phyloP scores from a whole-genome alignment of 2,888 invertebrate species.

The Lathronympha strigana region DNA sequence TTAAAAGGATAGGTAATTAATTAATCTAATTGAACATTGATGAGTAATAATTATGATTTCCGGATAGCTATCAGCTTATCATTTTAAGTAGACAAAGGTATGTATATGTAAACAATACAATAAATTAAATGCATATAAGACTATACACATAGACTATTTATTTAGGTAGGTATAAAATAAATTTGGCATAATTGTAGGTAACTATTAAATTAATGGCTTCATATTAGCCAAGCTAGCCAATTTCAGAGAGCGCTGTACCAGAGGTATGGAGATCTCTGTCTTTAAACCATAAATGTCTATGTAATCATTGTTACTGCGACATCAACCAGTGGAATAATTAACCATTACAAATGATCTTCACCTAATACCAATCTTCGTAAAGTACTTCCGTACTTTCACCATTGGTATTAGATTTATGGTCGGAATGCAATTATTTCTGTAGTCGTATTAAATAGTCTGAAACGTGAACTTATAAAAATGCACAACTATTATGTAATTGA shows the following conservation, averaged over 20 bases:
- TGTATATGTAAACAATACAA: background rate
- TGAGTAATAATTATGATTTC: background rate
- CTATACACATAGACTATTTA: no score
- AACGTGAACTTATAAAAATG: constrained; percentile 19
- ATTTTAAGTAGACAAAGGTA: background rate
- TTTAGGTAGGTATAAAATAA: no score
- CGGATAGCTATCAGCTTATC: constrained; percentile 2
- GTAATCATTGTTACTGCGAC: background rate
- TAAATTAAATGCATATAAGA: no score
- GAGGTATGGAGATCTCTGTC: background rate
- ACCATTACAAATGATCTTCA: constrained; percentile 12
- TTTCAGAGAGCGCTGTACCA: background rate
- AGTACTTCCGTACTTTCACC: constrained; percentile 29
- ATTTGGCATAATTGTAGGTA: no score
- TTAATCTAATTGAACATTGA: background rate
- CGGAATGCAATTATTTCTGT: constrained; percentile 12
- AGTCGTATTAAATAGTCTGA: constrained; percentile 1
- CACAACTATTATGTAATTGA: constrained; percentile 39
- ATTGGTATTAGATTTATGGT: constrained; percentile 30
- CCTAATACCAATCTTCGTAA: constrained; percentile 24
- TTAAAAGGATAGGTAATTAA: background rate
- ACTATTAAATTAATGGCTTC: no score
- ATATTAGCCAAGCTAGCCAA: no score
- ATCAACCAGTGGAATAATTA: constrained; percentile 18
- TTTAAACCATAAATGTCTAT: background rate